These are phyloP conservation scores for Drosophila ohnishii DNA, from an alignment of 1,140 invertebrate species.

Conservation along the genomic window DNA sequence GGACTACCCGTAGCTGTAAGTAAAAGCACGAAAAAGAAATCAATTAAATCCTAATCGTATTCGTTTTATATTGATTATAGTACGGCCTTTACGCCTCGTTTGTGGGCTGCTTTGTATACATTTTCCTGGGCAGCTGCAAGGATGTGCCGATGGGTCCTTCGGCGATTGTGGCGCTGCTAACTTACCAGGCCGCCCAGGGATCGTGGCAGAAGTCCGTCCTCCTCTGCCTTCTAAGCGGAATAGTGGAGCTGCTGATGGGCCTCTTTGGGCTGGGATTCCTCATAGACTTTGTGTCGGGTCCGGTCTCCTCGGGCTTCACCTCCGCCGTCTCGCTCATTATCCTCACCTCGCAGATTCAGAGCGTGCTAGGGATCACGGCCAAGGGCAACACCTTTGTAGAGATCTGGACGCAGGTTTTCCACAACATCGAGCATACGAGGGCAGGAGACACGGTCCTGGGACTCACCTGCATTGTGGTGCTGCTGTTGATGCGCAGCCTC, in stretches of 20 bases:
- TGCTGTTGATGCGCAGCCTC: constrained; percentile 82
- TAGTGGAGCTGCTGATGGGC: constrained; percentile 93
- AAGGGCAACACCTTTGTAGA: constrained; percentile 89
- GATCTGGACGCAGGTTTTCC: constrained; percentile 88
- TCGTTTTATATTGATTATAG: constrained; percentile 67
- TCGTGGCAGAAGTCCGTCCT: constrained; percentile 91
- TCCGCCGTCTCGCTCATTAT: constrained; percentile 96
- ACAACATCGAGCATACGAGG: constrained; percentile 86
- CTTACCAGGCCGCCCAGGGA: constrained; percentile 89
- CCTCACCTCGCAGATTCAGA: constrained; percentile 93
- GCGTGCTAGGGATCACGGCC: constrained; percentile 90
- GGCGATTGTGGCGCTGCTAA: constrained; percentile 92
- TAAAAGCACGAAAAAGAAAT: background rate
- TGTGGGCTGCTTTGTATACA: constrained; percentile 95
- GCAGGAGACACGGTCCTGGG: constrained; percentile 89
- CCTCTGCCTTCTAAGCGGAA: constrained; percentile 90
- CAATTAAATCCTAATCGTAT: background rate
- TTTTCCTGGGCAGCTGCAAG: constrained; percentile 94
- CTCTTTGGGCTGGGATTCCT: constrained; percentile 94
- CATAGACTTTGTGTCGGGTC: constrained; percentile 96
- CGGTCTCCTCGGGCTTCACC: constrained; percentile 96
- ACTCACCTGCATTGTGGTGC: constrained; percentile 88
- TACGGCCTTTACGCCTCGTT: constrained; percentile 96
- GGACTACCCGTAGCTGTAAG: constrained; percentile 86
- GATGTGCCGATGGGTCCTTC: constrained; percentile 93